These are phyloP conservation scores for Pteromalus puparum DNA, from an alignment of 1,140 invertebrate genomes.

Conservation along the genomic window DNA sequence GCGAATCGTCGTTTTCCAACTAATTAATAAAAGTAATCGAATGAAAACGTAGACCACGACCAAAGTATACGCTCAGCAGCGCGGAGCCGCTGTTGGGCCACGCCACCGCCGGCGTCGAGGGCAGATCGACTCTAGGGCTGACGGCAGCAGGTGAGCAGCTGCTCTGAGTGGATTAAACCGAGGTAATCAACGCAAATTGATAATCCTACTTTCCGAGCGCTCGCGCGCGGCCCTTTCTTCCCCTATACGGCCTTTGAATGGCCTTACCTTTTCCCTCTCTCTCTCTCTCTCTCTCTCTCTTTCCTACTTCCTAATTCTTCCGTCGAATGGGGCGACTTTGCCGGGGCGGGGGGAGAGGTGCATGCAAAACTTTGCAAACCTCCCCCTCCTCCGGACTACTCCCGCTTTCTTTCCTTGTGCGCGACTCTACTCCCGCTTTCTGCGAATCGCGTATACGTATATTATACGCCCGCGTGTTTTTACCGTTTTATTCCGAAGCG, in stretches of 20 bases:
- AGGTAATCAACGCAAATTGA: conserved; percentile 73
- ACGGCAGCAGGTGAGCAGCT: conserved; percentile 68
- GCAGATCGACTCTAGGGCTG: conserved; percentile 52
- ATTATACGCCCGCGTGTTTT: background rate
- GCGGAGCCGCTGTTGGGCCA: background rate
- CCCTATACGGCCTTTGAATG: background rate
- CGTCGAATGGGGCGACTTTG: background rate
- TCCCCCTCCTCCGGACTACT: background rate
- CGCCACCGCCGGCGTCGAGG: background rate
- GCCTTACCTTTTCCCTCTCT: conserved; percentile 8
- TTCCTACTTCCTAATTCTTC: background rate
- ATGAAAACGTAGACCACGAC: conserved; percentile 57
- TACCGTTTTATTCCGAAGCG: conserved; percentile 14
- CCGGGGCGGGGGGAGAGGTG: background rate
- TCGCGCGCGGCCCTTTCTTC: conserved; percentile 14
- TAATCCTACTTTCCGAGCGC: conserved; percentile 67
- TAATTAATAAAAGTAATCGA: conserved; percentile 72
- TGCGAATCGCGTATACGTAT: background rate
- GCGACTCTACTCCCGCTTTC: conserved; percentile 1
- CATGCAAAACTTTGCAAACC: conserved; percentile 36
- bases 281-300: background rate
- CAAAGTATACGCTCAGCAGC: background rate
- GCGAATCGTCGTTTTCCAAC: conserved; percentile 52
- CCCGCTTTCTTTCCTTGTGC: conserved; percentile 4
- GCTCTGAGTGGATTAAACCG: conserved; percentile 72